Evolutionary conservation across 1,140 invertebrate genomes (phyloP).

Genomic region (Octopus bimaculoides): DNA sequence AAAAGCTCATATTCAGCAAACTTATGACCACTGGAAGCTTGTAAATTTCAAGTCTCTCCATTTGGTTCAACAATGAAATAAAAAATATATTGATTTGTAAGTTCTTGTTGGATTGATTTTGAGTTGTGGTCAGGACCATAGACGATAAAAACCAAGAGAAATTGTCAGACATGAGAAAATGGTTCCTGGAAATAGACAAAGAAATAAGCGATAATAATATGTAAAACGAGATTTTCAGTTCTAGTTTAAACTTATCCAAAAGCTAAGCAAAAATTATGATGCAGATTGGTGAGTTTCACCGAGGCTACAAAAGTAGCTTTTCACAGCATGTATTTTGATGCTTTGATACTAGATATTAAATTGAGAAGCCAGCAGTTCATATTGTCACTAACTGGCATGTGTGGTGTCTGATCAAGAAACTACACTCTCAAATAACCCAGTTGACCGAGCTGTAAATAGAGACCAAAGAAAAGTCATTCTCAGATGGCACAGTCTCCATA

Average conservation of each 20-base stretch:
- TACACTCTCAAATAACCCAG: no score
- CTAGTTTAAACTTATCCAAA: background rate
- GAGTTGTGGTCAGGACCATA: slow-evolving; percentile 52
- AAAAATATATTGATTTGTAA: no score
- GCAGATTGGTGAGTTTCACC: background rate
- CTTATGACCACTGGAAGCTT: no score
- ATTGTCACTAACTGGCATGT: background rate
- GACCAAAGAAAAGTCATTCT: no score
- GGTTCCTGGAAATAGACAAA: background rate
- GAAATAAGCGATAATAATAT: background rate
- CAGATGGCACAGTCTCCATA: no score
- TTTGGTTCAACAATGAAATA: no score
- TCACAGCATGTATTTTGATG: background rate
- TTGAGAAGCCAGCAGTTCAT: background rate
- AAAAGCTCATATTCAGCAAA: no score
- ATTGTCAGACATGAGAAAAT: slow-evolving; percentile 3
- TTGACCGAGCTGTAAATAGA: no score
- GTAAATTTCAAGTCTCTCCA: no score
- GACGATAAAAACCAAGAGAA: slow-evolving; percentile 55
- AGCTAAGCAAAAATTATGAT: background rate
- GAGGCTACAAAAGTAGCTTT: background rate
- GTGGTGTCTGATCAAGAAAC: no score
- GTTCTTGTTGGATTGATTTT: no score
- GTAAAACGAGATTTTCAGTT: background rate
- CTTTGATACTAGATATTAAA: background rate